Evolutionary conservation across 2,797 vertebrate genomes (phyloP).

Genomic region (Silurus lanzhouensis): DNA sequence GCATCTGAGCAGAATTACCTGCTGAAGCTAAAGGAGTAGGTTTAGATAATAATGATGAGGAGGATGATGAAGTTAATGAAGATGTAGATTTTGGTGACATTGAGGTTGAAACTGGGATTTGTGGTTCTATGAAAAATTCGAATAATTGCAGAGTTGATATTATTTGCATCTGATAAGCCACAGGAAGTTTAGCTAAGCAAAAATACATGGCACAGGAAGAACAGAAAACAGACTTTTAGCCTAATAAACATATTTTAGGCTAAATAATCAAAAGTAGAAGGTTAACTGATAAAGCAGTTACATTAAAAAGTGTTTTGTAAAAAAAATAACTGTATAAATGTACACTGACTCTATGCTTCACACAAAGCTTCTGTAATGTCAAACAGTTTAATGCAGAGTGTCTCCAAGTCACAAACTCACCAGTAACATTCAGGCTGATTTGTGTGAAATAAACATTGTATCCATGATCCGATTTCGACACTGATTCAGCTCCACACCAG

Average conservation of each 20-base stretch:
- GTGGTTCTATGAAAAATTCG: not conserved
- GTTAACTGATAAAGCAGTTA: too few relatives aligned
- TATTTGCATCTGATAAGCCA: not conserved
- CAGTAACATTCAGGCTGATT: not conserved
- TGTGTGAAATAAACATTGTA: not conserved
- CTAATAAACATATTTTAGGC: not conserved
- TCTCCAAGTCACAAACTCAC: not conserved
- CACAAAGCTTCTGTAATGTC: too few relatives aligned
- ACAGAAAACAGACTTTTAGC: not conserved
- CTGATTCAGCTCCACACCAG: not conserved
- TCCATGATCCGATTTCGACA: not conserved
- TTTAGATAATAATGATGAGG: not conserved
- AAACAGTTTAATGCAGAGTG: too few relatives aligned
- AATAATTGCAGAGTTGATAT: not conserved
- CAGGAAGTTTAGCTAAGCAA: not conserved
- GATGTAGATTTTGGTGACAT: not conserved
- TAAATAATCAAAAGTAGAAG: too few relatives aligned
- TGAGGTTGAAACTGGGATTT: not conserved
- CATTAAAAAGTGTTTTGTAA: too few relatives aligned
- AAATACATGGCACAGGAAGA: not conserved
- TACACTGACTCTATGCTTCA: too few relatives aligned
- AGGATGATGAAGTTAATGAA: not conserved
- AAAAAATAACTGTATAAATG: too few relatives aligned
- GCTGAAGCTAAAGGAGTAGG: not conserved
- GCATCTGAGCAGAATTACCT: not conserved